Evolutionary conservation across 2,888 invertebrate genomes (phyloP), one percentile per base, ranked within the genome.

Genomic region (Nomada lathburiana): DNA sequence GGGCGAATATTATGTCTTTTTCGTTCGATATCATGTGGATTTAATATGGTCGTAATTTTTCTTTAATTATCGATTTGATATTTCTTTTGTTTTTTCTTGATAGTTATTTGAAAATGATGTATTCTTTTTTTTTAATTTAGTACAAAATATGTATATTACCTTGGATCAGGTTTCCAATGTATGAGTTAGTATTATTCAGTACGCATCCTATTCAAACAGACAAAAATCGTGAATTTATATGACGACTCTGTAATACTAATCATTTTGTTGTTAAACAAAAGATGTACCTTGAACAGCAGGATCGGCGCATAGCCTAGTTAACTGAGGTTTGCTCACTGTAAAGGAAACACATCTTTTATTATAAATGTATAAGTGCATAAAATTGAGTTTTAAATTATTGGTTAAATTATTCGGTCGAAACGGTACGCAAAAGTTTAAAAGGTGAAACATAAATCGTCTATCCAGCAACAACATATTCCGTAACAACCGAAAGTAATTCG

Each of bases 91-190:
- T 47, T 47, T 16, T 1, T 2, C 16, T 36, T 67, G 1, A 26
- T 2, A 10, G 7, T 26, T 18, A 29, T 4, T 26, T 57, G 10
- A 16, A 50, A 16, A 26, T 5, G 0, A n/a, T 16, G 53, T 26
- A 44, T 55, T 44, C 59, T 20, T n/a, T 64, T 26, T 52, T 53
- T 57, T 23, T 13, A 42, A 18, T n/a, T 57, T 52, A 26, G 2
- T 62, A 11, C 2, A 57, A 81, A 57, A 59, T 23, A 29, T 44
- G 50, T 55, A 29, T 23, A 26, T 87, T 88, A 92, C 92, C 91
- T 90, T 89, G 89, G 3, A 90, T 68, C 10, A 88, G 65, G 64
- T 78, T 90, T 60, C 85, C 86, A 64, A 89, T 68, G 50, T 76
- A 89, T 20, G 75, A 79, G 44, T 71, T 90, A 1, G 88, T 78